Percentiles rank a stretch among this genome's conserved stretches.
Evolutionary conservation across 2,797 vertebrate genomes (phyloP).

Genomic region (Denticeps clupeoides): DNA sequence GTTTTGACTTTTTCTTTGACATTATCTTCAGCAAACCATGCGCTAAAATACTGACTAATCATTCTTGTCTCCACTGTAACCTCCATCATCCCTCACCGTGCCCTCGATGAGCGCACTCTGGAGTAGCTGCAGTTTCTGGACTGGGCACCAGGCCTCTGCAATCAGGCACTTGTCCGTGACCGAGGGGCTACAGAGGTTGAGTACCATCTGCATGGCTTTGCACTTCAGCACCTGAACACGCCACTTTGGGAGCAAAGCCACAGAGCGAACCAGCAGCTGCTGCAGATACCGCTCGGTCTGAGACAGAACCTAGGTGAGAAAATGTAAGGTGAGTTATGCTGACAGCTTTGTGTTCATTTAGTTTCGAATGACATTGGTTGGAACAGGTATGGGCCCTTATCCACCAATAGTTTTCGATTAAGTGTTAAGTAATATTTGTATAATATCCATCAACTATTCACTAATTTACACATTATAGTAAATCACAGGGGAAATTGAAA

Average conservation of each 20-base stretch:
- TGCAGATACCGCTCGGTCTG: slow-evolving; percentile 66
- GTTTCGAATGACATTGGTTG: no score
- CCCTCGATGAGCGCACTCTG: slow-evolving; percentile 49
- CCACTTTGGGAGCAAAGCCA: slow-evolving; percentile 48
- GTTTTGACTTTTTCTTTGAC: no score
- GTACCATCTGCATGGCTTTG: slow-evolving; percentile 68
- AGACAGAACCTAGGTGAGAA: slow-evolving; percentile 53
- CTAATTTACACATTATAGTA: no score
- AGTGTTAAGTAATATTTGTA: no score
- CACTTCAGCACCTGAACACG: slow-evolving; percentile 62
- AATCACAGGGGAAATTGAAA: no score
- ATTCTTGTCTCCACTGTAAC: neutral
- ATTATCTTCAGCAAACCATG: no score
- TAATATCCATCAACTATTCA: no score
- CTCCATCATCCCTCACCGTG: slow-evolving; percentile 10
- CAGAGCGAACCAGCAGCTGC: slow-evolving; percentile 61
- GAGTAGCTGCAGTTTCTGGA: slow-evolving; percentile 51
- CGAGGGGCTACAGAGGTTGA: slow-evolving; percentile 70
- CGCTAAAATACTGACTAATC: neutral
- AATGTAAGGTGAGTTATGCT: neutral
- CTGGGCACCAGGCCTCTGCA: slow-evolving; percentile 68
- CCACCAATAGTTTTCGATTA: no score
- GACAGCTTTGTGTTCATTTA: neutral
- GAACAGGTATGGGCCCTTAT: no score
- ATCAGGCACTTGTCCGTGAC: slow-evolving; percentile 72